These are phyloP conservation scores for Rhinatrema bivittatum DNA, from an alignment of 2,797 vertebrate genomes.

Conservation along the genomic window DNA sequence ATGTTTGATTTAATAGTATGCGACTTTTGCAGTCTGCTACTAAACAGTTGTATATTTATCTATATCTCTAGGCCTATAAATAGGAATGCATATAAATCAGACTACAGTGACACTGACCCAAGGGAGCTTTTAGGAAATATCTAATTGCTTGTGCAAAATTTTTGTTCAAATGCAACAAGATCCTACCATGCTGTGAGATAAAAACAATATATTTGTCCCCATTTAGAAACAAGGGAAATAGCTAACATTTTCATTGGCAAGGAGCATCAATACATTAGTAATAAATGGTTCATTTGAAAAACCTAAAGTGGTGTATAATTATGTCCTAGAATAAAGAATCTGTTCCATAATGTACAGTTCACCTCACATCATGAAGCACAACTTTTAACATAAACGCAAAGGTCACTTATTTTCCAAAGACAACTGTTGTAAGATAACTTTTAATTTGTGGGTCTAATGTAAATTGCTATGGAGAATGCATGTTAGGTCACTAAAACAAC, in stretches of 20 bases:
- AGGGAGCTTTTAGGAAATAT: constrained; percentile 13
- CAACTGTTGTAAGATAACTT: constrained; percentile 58
- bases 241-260: constrained; percentile 7
- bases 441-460: constrained; percentile 61
- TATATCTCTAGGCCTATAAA: constrained; percentile 7
- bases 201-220: too few relatives aligned
- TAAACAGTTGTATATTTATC: constrained; percentile 12
- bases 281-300: constrained; percentile 4
- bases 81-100: constrained; percentile 13
- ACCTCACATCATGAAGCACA: constrained; percentile 31
- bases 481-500: constrained; percentile 78
- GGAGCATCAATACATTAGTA: constrained; percentile 10
- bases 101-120: not conserved
- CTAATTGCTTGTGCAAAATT: constrained; percentile 5
- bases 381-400: constrained; percentile 31
- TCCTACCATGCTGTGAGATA: too few relatives aligned
- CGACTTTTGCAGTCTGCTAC: not conserved
- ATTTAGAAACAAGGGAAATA: constrained; percentile 10
- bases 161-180: constrained; percentile 2
- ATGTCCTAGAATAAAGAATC: constrained; percentile 9
- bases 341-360: constrained; percentile 30
- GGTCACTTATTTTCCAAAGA: constrained; percentile 35
- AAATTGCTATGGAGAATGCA: constrained; percentile 53
- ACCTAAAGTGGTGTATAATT: constrained; percentile 6
- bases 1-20: constrained; percentile 1